Evolutionary conservation across 2,113 vertebrate species (phyloP), one percentile per base, ranked within the genome.

Genomic region (Gymnogyps californianus): DNA sequence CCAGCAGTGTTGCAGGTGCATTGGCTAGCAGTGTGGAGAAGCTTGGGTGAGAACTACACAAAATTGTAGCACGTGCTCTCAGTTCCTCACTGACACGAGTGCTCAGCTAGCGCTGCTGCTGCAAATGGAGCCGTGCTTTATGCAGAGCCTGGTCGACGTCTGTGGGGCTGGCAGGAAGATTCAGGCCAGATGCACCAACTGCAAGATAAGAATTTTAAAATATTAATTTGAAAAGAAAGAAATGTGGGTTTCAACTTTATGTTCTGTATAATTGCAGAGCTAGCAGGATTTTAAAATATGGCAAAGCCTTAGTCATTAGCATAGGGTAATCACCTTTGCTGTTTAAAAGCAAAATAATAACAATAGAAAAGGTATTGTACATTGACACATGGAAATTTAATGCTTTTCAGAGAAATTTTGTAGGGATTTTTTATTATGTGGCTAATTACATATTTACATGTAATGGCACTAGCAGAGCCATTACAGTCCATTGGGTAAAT

Each of bases 371-470:
- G 75, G 59, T 96, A 87, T 76, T 83, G n/a, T 55, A 87, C 38
- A 4, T 89, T 64, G 75, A 82, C 89, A 72, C 64, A 77, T 84
- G 62, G 93, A 93, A 92, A 94, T 83, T 28, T 89, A 94, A 62
- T 81, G 47, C 75, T 96, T 98, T 96, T 89, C 66, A 67, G 94
- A 78, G 52, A 97, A 96, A 89, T 98, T 94, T 97, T 76, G 85
- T 87, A 75, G 61, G 47, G 74, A 70, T 91, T 94, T 80, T 97
- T 98, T 97, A 95, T 95, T 93, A 76, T 81, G 76, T 96, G 77
- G 57, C 86, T 98, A 97, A 98, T 97, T 97, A 97, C 78, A 21
- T 96, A 98, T 98, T 97, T 97, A 97, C 57, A 46, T 89, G 51
- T 96, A 96, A 90, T 84, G 88, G 83, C 87, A 38, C 87, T 81